Evolutionary conservation across 2,888 invertebrate species (phyloP).

Genomic region (Drosophila kokeensis): DNA sequence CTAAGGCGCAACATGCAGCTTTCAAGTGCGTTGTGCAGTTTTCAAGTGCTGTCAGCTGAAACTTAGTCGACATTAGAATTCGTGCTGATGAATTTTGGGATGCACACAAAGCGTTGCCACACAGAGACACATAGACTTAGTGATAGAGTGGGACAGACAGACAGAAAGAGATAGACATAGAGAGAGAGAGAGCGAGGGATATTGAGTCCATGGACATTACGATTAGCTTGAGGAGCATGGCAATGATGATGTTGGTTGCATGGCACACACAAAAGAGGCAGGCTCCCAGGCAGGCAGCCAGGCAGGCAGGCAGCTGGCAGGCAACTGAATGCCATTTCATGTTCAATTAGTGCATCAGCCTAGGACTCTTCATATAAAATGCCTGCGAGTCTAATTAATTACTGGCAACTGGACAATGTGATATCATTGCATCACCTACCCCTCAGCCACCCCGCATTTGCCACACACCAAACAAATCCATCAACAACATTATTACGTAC

Average conservation of each 20-base stretch:
- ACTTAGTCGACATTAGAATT: conserved; percentile 64
- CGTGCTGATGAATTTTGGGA: conserved; percentile 63
- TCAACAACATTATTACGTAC: conserved; percentile 54
- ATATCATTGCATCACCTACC: conserved; percentile 5
- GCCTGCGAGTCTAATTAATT: conserved; percentile 82
- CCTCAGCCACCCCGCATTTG: not conserved
- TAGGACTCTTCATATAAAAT: conserved; percentile 66
- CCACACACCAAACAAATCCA: not conserved
- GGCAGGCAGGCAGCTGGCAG: not conserved
- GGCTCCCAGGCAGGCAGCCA: not conserved
- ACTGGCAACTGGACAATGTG: conserved; percentile 31
- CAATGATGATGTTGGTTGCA: conserved; percentile 30
- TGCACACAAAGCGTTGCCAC: conserved; percentile 21
- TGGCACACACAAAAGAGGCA: conserved; percentile 1
- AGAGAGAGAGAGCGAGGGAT: not conserved
- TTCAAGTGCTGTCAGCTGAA: conserved; percentile 74
- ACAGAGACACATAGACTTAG: not conserved
- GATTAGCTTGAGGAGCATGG: conserved; percentile 33
- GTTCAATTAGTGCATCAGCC: conserved; percentile 72
- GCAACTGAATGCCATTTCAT: conserved; percentile 62
- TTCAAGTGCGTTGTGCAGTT: conserved; percentile 55
- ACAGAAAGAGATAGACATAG: not conserved
- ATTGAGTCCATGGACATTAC: conserved; percentile 29
- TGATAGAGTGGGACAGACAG: not conserved
- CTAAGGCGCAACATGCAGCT: conserved; percentile 60